Evolutionary conservation across 2,888 invertebrate species (phyloP).

Genomic region (Caenorhabditis zanzibari): DNA sequence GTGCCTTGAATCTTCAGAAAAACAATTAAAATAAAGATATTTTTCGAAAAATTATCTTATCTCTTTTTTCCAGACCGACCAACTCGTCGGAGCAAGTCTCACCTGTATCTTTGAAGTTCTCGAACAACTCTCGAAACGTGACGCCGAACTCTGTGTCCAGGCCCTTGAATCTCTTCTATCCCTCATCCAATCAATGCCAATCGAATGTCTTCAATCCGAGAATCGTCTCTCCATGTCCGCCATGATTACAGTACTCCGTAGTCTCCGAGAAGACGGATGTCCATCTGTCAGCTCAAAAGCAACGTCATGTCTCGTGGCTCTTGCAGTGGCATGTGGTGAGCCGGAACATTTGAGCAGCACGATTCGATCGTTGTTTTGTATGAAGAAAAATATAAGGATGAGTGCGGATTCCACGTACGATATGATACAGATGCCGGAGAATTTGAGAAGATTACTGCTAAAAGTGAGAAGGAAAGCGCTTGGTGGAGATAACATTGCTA

Average conservation of each 20-base stretch:
- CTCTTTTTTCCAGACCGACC: conserved; percentile 68
- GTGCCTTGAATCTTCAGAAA: no score
- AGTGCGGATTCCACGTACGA: conserved; percentile 70
- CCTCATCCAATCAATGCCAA: conserved; percentile 87
- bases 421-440: conserved; percentile 75
- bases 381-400: conserved; percentile 58
- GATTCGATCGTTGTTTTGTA: conserved; percentile 66
- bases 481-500: conserved; percentile 23
- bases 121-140: conserved; percentile 90
- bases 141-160: conserved; percentile 92
- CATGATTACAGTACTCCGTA: conserved; percentile 90
- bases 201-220: conserved; percentile 91
- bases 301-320: conserved; percentile 93
- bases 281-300: conserved; percentile 90
- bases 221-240: conserved; percentile 89
- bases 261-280: conserved; percentile 76
- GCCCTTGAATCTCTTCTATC: conserved; percentile 90
- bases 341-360: conserved; percentile 78
- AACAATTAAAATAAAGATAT: no score
- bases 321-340: conserved; percentile 94
- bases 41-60: no score
- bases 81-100: conserved; percentile 85
- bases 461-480: conserved; percentile 74
- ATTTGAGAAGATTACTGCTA: conserved; percentile 75
- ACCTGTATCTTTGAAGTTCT: conserved; percentile 93